Conservation (phyloP, 2,888 invertebrate species). For the Apamea epomidion region DNA sequence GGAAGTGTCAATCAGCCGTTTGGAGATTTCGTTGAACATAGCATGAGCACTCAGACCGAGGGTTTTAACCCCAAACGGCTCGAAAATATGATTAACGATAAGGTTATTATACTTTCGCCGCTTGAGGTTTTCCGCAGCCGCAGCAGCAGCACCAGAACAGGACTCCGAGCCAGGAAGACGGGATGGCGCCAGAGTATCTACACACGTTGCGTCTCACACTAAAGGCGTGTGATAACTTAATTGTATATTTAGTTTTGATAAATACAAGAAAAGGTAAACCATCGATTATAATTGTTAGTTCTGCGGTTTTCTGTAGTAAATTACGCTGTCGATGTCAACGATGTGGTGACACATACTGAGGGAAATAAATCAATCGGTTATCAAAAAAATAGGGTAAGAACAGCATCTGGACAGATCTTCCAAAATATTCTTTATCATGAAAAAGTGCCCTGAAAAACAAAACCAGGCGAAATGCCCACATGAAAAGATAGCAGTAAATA, state of each 20-base stretch:
- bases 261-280: not conserved
- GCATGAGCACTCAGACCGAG: not conserved
- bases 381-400: not conserved
- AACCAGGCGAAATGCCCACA: not conserved
- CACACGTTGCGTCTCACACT: not conserved
- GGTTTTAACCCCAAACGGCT: not conserved
- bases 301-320: not conserved
- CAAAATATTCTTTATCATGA: not conserved
- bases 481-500: not conserved
- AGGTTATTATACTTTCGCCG: not conserved
- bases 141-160: not conserved
- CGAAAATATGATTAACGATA: not conserved
- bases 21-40: too few species aligned
- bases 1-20: too few species aligned
- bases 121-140: not conserved
- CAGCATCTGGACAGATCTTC: not conserved
- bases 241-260: not conserved
- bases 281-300: not conserved
- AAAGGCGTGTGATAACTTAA: not conserved
- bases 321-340: not conserved
- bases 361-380: too few species aligned
- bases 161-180: not conserved
- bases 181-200: not conserved
- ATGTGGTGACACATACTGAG: not conserved
- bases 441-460: not conserved